Evolutionary conservation across 2,797 vertebrate species (phyloP), one percentile per base, ranked within the genome.

Genomic region (Enteromius trimaculatus): DNA sequence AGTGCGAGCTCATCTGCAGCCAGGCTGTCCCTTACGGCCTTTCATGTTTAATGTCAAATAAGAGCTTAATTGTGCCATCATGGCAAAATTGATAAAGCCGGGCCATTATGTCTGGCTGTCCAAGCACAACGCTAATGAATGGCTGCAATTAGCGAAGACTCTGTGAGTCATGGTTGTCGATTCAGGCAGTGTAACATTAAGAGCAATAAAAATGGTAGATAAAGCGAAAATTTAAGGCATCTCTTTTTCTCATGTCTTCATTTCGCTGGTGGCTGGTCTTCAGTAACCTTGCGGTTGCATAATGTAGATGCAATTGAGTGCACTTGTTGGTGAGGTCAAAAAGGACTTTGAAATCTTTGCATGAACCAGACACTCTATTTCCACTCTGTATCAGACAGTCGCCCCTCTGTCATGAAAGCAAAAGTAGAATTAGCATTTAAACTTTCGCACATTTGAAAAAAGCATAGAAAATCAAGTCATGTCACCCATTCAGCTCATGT

Each of bases 1-100:
- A 64, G 55, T 77, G 79, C 10, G 31, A 80, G 64, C 72, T 66
- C 3, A 5, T 80, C 69, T 82, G 58, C n/a, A 62, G 78, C 83
- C 58, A 66, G 47, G 47, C 65, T 60, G 76, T 86, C 77, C 51
- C 70, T 62, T 72, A 68, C 51, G 75, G 79, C 81, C 80, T 82
- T 86, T 86, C 44, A 77, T 81, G 77, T 79, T 85, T 82, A 82
- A 80, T 82, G 76, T 82, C 86, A 80, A 82, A 76, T 70, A 85
- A 76, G 69, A 75, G 62, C 84, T 77, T 81, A 85, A 85, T 81
- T 85, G 78, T 80, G 47, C 83, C 83, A 81, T 85, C 70, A 69
- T 85, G 81, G 77, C 81, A 83, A 80, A 79, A 72, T 21, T 79
- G 77, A 77, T 74, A 72, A 84, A 79, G 84, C 51, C 77, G 49